Evolutionary conservation across 2,888 invertebrate genomes (phyloP), one percentile per base, ranked within the genome.

Genomic region (Cheilosia vernalis): DNA sequence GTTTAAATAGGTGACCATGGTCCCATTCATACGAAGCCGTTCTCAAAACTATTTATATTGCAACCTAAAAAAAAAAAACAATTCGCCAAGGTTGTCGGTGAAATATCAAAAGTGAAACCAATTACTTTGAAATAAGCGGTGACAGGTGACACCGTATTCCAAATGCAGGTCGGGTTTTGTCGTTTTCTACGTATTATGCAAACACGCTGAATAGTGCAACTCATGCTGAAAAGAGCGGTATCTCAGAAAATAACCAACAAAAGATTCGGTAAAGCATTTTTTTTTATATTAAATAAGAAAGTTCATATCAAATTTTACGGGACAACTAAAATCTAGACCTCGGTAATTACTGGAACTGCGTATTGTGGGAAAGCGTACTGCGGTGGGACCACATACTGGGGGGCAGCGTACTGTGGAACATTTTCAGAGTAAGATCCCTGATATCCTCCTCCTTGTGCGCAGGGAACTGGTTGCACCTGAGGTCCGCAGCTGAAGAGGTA

Each of bases 401-500:
- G 89, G 7, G 88, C 84, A 24, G 89, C 87, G 74, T 90, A 90
- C 67, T 90, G 91, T 42, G 91, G 91, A 40, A 87, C 81, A 60
- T 88, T 88, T 30, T 90, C 89, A 15, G 90, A 91, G 85, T 89
- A 90, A 58, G 91, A 88, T 9, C 90, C 90, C 37, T 89, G 83
- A 47, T 88, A 88, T 67, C 89, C 63, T 69, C 89, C 63, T 69
- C 90, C 67, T 58, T 70, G 67, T 10, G 87, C 69, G 83, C 91
- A 91, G 73, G 90, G 89, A 58, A 90, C 91, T 79, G 91, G 90
- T 74, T 89, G 87, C 73, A 91, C 83, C 0, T 88, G 89, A 60
- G 91, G 91, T 70, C 90, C 89, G 82, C 91, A 91, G 82, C 91
- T 91, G 88, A 91, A 90, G 77, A 91, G 84, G 69, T 90, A 90